Evolutionary conservation across 2,113 vertebrate genomes (phyloP).

Genomic region (Uria lomvia): DNA sequence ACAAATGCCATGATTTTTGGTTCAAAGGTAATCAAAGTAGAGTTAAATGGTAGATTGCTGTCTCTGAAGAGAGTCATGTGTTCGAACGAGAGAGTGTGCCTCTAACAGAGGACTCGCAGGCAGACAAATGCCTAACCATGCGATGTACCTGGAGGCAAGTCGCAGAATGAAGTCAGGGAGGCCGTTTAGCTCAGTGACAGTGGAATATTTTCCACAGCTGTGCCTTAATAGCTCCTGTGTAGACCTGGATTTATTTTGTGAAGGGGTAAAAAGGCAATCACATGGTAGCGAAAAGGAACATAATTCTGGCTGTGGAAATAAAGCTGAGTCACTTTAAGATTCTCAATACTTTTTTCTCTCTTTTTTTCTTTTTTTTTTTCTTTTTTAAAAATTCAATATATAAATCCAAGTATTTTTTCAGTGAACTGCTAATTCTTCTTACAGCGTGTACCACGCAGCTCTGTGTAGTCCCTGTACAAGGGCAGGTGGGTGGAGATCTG

Average conservation of each 20-base stretch:
- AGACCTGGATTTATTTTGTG: neutral
- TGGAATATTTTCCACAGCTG: constrained; percentile 1
- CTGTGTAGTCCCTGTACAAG: fast-evolving
- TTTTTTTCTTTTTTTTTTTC: neutral
- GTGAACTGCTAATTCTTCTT: neutral
- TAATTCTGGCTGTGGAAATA: neutral
- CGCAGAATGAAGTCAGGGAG: neutral
- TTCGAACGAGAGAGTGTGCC: neutral
- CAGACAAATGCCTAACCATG: neutral
- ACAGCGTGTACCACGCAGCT: neutral
- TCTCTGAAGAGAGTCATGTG: neutral
- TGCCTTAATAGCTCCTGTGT: neutral
- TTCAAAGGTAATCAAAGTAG: constrained; percentile 1
- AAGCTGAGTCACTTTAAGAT: neutral
- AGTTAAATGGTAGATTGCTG: neutral
- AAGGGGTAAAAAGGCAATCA: neutral
- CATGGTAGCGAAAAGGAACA: neutral
- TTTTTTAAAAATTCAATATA: neutral
- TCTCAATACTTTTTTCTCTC: neutral
- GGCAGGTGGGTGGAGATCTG: neutral
- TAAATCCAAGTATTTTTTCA: neutral
- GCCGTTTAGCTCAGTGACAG: neutral
- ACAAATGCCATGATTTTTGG: neutral
- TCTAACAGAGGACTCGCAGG: neutral
- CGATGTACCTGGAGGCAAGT: neutral